Conservation (phyloP, 2,113 vertebrate genomes). For the Hippocampus guttulatus region DNA sequence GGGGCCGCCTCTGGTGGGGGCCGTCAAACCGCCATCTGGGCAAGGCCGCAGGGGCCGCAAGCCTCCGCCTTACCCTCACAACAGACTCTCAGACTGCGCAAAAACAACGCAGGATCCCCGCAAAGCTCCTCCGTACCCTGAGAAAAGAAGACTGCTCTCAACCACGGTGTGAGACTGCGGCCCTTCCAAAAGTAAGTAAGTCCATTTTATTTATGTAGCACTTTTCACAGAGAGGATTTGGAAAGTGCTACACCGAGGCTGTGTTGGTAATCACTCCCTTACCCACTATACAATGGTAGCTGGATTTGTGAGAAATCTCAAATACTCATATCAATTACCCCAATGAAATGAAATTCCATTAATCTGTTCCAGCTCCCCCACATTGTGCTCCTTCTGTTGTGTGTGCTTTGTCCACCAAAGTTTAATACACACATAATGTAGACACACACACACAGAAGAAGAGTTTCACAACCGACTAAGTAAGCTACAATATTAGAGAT, state of each 20-base stretch:
- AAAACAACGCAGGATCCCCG: slow-evolving; percentile 58
- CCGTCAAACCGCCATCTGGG: slow-evolving; percentile 17
- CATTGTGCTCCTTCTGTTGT: too few relatives aligned
- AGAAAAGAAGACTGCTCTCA: slow-evolving; percentile 70
- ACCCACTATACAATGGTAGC: background rate
- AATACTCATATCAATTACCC: background rate
- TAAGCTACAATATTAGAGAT: too few relatives aligned
- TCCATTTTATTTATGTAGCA: slow-evolving; percentile 4
- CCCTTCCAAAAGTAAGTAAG: slow-evolving; percentile 46
- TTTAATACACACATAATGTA: too few relatives aligned
- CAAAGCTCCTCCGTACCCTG: slow-evolving; percentile 67
- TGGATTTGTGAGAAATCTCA: background rate
- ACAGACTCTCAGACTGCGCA: slow-evolving; percentile 32
- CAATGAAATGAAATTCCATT: background rate
- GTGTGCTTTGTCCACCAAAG: too few relatives aligned
- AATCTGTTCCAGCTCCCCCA: background rate
- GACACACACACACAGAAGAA: too few relatives aligned
- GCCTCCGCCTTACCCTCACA: slow-evolving; percentile 70
- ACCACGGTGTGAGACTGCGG: slow-evolving; percentile 72
- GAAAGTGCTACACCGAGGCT: background rate
- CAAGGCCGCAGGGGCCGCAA: slow-evolving; percentile 54
- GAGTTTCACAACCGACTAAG: too few relatives aligned
- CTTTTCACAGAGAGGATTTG: background rate
- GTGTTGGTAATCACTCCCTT: background rate
- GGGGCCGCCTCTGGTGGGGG: slow-evolving; percentile 4